Percentiles rank a stretch among this genome's conserved stretches.
These are phyloP conservation scores for Trinectes maculatus DNA, from an alignment of 2,113 vertebrate species.

Conservation along the genomic window DNA sequence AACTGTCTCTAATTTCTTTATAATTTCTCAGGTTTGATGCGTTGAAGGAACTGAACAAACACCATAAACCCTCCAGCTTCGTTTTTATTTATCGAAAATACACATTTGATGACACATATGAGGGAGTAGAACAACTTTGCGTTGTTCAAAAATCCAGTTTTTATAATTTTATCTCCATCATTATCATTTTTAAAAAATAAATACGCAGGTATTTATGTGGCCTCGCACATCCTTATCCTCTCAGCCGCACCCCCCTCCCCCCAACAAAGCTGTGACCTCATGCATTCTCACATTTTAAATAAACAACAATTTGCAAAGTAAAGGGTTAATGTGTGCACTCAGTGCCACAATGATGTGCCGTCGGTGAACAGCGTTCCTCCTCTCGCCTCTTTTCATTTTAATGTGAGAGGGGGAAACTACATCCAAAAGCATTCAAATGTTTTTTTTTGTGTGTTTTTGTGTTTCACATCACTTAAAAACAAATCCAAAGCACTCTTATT, in stretches of 20 bases:
- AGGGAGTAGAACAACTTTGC: no score
- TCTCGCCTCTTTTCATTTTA: background rate
- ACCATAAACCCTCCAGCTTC: background rate
- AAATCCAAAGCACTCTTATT: background rate
- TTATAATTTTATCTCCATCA: no score
- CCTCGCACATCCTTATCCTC: slow-evolving; percentile 16
- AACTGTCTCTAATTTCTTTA: background rate
- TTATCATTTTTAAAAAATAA: no score
- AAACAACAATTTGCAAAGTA: slow-evolving; percentile 22
- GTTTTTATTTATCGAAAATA: background rate
- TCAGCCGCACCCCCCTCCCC: background rate
- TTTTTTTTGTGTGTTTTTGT: background rate
- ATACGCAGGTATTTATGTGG: slow-evolving; percentile 13
- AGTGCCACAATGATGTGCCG: background rate
- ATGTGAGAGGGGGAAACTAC: background rate
- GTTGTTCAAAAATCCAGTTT: background rate
- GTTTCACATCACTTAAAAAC: no score
- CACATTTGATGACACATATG: background rate
- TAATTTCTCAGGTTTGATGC: background rate
- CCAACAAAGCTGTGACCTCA: slow-evolving; percentile 8
- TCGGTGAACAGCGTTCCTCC: background rate
- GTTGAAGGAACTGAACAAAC: background rate
- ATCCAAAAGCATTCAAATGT: background rate
- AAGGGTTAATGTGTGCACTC: slow-evolving; percentile 30
- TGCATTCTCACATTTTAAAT: slow-evolving; percentile 21